Base-by-base conservation (phyloP, 2,797 vertebrate genomes). In the Brachymystax lenok region DNA sequence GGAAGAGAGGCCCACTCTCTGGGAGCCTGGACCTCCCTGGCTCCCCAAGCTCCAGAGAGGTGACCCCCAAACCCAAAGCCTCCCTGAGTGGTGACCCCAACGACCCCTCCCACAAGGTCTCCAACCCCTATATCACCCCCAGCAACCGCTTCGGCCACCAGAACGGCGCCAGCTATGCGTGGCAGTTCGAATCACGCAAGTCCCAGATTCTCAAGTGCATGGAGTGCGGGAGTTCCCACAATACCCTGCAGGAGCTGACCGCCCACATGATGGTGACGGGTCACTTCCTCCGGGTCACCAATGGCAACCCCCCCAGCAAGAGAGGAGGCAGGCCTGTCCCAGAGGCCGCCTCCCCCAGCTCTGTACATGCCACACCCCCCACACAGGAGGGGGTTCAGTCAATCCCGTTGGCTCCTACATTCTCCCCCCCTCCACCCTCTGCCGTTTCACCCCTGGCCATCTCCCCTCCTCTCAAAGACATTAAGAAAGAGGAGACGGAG, bases 191-290 rank as follows among this genome's bases (percentile, higher is more conserved):
- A 88, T 97, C 97, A 0, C 96, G 97, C 75, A 99, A 99, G 87
- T 95, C 96, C 5, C 97, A 99, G 85, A 99, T 99, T 84, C 94
- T 99, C 21, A 99, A 97, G 90, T 99, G 98, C 84, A 97, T 98
- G 96, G 97, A 99, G 86, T 99, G 98, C 13, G 97, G 98, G 35
- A 97, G 96, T 87, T 98, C 97, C 0, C 96, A 98, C 10, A 97
- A 98, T 76, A 97, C 97, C 2, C 91, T 99, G 85, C 97, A 99
- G 87, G 97, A 99, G 78, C 95, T 99, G 87, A 97, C 97, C 0
- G 95, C 96, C 81, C 98, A 99, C 91, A 98, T 99, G 96, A 98
- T 99, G 96, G 95, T 98, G 90, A 99, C 98, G 0, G 98, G 98
- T 77, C 98, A 99, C 90, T 99, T 98, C 90, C 95, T 97, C 85